phyloP scores from a whole-genome alignment of 2,797 vertebrate genomes.

The Luscinia luscinia region DNA sequence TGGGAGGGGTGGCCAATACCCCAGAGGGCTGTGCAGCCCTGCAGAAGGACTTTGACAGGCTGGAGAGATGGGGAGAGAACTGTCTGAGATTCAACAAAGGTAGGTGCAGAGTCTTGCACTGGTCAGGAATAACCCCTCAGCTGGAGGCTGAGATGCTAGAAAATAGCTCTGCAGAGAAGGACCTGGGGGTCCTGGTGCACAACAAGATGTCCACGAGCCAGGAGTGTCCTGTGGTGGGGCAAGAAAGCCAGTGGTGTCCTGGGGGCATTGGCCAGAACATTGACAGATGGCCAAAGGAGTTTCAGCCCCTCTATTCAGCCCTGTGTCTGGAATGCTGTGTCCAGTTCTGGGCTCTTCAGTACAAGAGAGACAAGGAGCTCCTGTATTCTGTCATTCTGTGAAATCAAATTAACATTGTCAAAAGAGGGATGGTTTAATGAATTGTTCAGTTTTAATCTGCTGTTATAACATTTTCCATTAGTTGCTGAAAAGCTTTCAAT shows the following conservation, averaged over 20 bases:
- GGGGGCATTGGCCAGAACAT: no score
- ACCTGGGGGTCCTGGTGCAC: background rate
- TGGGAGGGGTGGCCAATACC: rapidly evolving
- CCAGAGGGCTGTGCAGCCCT: background rate
- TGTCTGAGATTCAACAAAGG: background rate
- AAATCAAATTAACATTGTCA: background rate
- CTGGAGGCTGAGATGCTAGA: background rate
- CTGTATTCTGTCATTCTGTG: background rate
- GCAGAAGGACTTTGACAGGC: rapidly evolving
- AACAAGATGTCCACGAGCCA: background rate
- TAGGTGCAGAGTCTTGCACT: rapidly evolving
- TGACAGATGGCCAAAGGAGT: rapidly evolving
- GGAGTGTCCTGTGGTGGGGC: background rate
- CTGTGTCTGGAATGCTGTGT: background rate
- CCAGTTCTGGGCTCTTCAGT: background rate
- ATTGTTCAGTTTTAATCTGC: background rate
- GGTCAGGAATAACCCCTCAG: background rate
- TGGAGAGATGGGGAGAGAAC: background rate
- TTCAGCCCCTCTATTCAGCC: background rate
- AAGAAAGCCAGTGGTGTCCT: background rate
- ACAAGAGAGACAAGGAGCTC: background rate
- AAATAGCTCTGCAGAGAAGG: background rate
- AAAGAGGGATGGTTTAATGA: background rate
- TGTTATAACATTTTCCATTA: background rate
- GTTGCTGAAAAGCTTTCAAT: background rate